Base-by-base conservation (phyloP, 1,140 invertebrate genomes). In the Helicoverpa zea region DNA sequence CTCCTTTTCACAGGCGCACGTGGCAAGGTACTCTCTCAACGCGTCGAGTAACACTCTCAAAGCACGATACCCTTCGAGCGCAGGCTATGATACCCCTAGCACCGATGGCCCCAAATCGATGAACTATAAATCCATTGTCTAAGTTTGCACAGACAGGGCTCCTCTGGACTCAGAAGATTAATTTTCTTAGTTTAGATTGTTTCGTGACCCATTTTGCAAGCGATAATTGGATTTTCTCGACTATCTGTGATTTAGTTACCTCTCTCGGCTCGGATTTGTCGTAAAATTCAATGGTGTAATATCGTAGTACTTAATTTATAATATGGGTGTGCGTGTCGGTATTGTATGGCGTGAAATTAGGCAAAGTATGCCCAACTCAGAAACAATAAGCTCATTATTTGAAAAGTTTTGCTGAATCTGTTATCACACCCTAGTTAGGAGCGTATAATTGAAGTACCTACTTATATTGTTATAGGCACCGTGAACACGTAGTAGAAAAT, bases 161-260 rank as follows among this genome's bases (percentile, higher is more conserved):
- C 84, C 91, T 90, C 92, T 93, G 90, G 91, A 93, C 92, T 94
- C 87, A 81, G 91, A 93, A 94, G 92, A 95, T 95, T 95, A 95
- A 95, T 95, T 94, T 95, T 95, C 94, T 95, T 94, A 95, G 92
- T 95, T 94, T 91, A 92, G 92, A 95, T 94, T 94, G 91, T 94
- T 94, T 93, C 91, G 92, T 93, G 91, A 92, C 90, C 92, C 89
- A 94, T 95, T 95, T 92, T 95, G 90, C 92, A 90, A 82, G 91
- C 89, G 90, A 91, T 95, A 95, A 95, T 95, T 95, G 92, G 91
- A 95, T 94, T 94, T 94, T 94, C 90, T 89, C 87, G 81, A 89
- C 91, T 91, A 92, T 92, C 89, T 88, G 86, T 90, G 90, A 95
- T 94, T 94, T 90, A 92, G 89, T 91, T 91, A 90, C 90, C 92